Evolutionary conservation across 2,888 invertebrate species (phyloP).

Genomic region (Drosophila mercatorum): DNA sequence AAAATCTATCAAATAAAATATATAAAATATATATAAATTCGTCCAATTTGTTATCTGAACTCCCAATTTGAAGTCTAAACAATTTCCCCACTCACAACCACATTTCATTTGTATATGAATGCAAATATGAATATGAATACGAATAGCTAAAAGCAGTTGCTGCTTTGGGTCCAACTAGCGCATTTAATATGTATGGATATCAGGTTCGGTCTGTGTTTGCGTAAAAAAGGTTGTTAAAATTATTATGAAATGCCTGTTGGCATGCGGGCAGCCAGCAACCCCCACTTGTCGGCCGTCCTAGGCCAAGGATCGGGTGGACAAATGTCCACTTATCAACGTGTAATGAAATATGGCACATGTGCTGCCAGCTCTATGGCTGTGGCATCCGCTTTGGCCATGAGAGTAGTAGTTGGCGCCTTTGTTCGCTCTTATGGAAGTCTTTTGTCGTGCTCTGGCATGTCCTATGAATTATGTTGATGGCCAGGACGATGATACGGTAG

Average conservation of each 20-base stretch:
- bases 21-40: not conserved
- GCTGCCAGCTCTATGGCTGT: conserved; percentile 14
- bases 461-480: conserved; percentile 72
- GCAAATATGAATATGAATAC: conserved; percentile 7
- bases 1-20: not conserved
- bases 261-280: conserved; percentile 52
- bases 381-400: conserved; percentile 44
- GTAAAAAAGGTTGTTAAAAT: conserved; percentile 78
- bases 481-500: conserved; percentile 43
- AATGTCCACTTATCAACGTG: conserved; percentile 76
- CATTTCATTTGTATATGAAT: conserved; percentile 9
- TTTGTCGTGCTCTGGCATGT: conserved; percentile 66
- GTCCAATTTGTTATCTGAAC: not conserved
- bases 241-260: conserved; percentile 83
- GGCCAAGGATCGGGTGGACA: conserved; percentile 38
- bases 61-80: not conserved
- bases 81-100: not conserved
- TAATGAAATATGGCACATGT: conserved; percentile 72
- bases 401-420: conserved; percentile 62
- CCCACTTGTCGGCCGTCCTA: not conserved
- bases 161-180: conserved; percentile 34
- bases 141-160: conserved; percentile 23
- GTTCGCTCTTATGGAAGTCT: conserved; percentile 47
- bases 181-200: conserved; percentile 74
- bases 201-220: conserved; percentile 49